These are phyloP conservation scores for Tubulanus polymorphus DNA, from an alignment of 2,888 invertebrate species.

Conservation along the genomic window DNA sequence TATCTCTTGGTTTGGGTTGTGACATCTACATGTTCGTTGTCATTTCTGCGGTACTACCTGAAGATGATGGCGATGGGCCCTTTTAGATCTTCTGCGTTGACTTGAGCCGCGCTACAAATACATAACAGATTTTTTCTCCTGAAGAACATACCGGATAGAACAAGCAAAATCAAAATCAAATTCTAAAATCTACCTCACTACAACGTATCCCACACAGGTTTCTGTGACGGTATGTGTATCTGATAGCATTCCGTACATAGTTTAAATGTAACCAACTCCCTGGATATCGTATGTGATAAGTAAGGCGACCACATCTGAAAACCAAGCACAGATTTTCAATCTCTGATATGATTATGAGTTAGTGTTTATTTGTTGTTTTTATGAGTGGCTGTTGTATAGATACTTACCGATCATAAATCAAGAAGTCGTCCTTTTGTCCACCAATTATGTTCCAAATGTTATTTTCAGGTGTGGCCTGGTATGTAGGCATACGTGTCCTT, in stretches of 20 bases:
- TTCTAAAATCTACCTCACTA: too few species aligned
- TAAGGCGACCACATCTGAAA: constrained; percentile 37
- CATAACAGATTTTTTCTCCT: too few species aligned
- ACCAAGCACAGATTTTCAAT: not conserved
- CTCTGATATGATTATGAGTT: not conserved
- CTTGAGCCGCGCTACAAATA: too few species aligned
- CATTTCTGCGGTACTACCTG: too few species aligned
- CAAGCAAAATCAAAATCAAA: too few species aligned
- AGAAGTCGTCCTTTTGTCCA: constrained; percentile 43
- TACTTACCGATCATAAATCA: constrained; percentile 43
- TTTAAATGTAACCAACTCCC: constrained; percentile 21
- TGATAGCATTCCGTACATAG: constrained; percentile 22
- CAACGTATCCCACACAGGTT: not conserved
- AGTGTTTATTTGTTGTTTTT: not conserved
- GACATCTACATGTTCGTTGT: too few species aligned
- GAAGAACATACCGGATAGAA: too few species aligned
- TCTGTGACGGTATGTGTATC: constrained; percentile 15
- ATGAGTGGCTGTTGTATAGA: not conserved
- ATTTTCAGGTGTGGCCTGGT: constrained; percentile 34
- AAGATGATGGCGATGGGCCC: too few species aligned
- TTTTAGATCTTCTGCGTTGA: too few species aligned
- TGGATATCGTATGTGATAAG: constrained; percentile 35
- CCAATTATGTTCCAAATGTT: constrained; percentile 33
- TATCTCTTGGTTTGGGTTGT: too few species aligned
- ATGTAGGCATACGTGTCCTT: constrained; percentile 28